Conservation (phyloP, 2,888 invertebrate species). For the Galeruca laticollis region DNA sequence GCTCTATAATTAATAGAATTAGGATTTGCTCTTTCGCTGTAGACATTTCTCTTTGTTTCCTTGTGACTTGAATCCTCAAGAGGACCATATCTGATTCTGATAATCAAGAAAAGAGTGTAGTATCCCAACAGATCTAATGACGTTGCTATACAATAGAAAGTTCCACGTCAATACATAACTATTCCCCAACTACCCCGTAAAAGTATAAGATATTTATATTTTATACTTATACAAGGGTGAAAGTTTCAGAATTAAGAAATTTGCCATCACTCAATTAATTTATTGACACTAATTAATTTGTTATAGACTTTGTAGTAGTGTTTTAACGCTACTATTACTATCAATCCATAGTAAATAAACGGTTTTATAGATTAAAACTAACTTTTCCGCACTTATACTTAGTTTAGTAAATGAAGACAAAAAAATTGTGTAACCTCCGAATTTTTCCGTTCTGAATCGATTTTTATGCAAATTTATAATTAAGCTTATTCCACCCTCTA, state of each 20-base stretch:
- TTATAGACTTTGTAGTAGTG: no score
- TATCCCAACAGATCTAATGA: conserved; percentile 31
- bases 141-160: conserved; percentile 14
- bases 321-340: no score
- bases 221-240: not conserved
- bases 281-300: no score
- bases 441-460: no score
- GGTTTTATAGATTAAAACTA: no score
- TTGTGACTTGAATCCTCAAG: conserved; percentile 46
- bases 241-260: not conserved
- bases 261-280: not conserved
- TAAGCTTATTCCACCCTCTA: no score
- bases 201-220: not conserved
- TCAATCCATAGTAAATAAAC: no score
- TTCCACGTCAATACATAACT: not conserved
- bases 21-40: conserved; percentile 53
- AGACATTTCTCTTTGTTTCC: conserved; percentile 40
- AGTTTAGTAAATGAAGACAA: no score
- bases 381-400: no score
- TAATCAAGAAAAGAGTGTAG: conserved; percentile 43
- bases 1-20: conserved; percentile 54
- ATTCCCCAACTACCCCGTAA: not conserved
- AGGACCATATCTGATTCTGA: conserved; percentile 46
- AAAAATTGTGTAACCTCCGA: no score
- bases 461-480: no score